Evolutionary conservation across 2,888 invertebrate genomes (phyloP).

Genomic region (Torymus tubicola): DNA sequence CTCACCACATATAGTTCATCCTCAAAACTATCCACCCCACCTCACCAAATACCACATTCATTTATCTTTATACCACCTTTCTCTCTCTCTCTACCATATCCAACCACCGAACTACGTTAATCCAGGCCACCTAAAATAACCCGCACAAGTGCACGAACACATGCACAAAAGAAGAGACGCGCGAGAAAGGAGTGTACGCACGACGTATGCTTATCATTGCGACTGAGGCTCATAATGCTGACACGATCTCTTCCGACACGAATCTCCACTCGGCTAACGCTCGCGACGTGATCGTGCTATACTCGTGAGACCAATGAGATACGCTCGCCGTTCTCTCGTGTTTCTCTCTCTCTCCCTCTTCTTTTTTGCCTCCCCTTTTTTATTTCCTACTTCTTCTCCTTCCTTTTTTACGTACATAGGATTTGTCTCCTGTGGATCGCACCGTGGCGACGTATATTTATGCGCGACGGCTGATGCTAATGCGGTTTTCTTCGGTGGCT

Average conservation of each 20-base stretch:
- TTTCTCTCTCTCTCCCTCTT: not conserved
- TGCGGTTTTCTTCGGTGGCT: not conserved
- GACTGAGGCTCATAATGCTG: constrained; percentile 64
- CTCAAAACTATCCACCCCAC: no score
- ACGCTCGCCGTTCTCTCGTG: not conserved
- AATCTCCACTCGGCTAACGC: constrained; percentile 68
- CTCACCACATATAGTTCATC: no score
- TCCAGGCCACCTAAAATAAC: no score
- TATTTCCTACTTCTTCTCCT: not conserved
- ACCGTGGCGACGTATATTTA: not conserved
- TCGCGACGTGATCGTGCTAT: constrained; percentile 59
- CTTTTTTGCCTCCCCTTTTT: not conserved
- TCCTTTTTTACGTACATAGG: not conserved
- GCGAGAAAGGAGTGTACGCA: constrained; percentile 51
- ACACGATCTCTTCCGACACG: constrained; percentile 66
- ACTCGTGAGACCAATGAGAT: constrained; percentile 7
- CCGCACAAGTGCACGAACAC: no score
- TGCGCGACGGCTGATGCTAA: not conserved
- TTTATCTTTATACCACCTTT: no score
- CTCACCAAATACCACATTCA: no score
- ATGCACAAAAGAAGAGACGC: not conserved
- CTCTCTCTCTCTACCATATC: no score
- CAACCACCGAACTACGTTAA: no score
- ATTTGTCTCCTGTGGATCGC: not conserved
- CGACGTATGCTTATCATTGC: constrained; percentile 66